Conservation (phyloP, 1,140 invertebrate genomes). For the Lordiphosa clarofinis region DNA sequence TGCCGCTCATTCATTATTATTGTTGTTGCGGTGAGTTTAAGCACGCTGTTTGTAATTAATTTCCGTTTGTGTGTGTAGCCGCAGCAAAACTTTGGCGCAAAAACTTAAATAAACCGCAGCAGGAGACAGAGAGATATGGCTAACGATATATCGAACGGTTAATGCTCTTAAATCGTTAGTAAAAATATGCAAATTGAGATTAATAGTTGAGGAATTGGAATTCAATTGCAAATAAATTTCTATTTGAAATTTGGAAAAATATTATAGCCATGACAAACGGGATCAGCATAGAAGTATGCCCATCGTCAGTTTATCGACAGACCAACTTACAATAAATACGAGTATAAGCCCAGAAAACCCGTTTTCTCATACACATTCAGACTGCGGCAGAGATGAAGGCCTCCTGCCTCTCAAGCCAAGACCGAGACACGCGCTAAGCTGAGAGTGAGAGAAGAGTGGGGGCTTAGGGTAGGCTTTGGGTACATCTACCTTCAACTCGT, state of each 20-base stretch:
- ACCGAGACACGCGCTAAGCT: constrained; percentile 61
- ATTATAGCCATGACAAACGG: no score
- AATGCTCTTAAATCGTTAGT: background rate
- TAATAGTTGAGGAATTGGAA: no score
- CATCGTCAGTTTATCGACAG: constrained; percentile 36
- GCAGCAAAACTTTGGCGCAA: constrained; percentile 60
- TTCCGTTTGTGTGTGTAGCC: constrained; percentile 73
- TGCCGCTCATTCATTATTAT: constrained; percentile 66
- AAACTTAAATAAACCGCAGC: constrained; percentile 64
- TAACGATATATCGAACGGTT: no score
- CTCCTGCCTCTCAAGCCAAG: constrained; percentile 31
- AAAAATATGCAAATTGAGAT: no score
- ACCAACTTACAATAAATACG: constrained; percentile 36
- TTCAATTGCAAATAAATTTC: no score
- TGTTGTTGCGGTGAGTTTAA: constrained; percentile 54
- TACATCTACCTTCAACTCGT: constrained; percentile 11
- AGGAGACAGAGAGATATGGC: constrained; percentile 26
- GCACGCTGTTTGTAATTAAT: constrained; percentile 74
- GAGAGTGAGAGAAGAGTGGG: background rate
- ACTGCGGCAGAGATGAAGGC: constrained; percentile 62
- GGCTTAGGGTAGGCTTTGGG: constrained; percentile 13
- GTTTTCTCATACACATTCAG: constrained; percentile 55
- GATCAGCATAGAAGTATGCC: constrained; percentile 13
- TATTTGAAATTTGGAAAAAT: no score
- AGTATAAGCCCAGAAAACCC: constrained; percentile 55